Evolutionary conservation across 2,113 vertebrate genomes (phyloP).

Genomic region (Periophthalmodon schlosseri): DNA sequence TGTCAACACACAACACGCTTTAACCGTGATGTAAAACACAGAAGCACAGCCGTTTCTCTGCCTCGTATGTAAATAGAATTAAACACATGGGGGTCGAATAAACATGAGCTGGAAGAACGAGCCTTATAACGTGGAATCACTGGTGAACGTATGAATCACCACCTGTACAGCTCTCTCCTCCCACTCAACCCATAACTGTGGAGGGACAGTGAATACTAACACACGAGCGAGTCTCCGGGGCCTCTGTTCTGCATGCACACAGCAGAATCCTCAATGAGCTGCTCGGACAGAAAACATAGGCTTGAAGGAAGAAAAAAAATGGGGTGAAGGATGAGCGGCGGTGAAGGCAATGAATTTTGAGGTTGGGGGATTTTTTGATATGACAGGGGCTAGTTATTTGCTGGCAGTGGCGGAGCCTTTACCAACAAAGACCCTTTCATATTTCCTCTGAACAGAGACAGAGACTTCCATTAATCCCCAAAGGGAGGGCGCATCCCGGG

Average conservation of each 20-base stretch:
- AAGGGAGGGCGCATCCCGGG: constrained; percentile 69
- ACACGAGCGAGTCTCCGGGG: constrained; percentile 55
- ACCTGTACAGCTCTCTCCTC: constrained; percentile 40
- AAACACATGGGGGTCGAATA: constrained; percentile 20
- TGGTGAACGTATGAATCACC: constrained; percentile 51
- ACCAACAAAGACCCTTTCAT: constrained; percentile 79
- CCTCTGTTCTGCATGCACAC: constrained; percentile 50
- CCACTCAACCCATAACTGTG: constrained; percentile 35
- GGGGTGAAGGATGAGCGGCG: constrained; percentile 67
- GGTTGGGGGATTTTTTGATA: constrained; percentile 71
- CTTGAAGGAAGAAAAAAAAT: constrained; percentile 38
- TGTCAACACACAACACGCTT: too few species aligned
- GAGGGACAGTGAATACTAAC: constrained; percentile 72
- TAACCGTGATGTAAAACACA: too few species aligned
- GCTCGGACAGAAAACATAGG: constrained; percentile 72
- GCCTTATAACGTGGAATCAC: constrained; percentile 20
- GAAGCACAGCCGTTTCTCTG: constrained; percentile 8
- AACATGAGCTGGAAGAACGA: background rate
- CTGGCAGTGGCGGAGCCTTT: constrained; percentile 70
- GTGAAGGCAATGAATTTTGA: constrained; percentile 73
- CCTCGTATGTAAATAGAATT: constrained; percentile 1
- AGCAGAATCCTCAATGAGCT: constrained; percentile 68
- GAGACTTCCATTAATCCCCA: constrained; percentile 74
- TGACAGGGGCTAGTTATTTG: constrained; percentile 75
- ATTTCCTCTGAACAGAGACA: constrained; percentile 77